These are phyloP conservation scores for Trissonchulus latispiculum DNA, from an alignment of 2,888 invertebrate genomes.

Conservation along the genomic window DNA sequence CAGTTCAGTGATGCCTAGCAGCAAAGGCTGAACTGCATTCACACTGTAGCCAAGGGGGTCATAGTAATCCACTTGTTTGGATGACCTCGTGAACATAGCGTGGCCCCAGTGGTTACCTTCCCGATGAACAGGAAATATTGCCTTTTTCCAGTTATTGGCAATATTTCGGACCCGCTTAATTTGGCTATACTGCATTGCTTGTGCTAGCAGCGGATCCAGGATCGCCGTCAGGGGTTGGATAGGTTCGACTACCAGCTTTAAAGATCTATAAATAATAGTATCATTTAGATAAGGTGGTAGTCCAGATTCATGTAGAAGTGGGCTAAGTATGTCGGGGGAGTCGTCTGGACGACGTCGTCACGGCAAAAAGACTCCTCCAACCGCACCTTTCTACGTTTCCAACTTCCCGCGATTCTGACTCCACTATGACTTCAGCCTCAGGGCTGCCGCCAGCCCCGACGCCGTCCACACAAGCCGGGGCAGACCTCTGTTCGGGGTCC, in stretches of 20 bases:
- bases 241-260: background rate
- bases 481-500: background rate
- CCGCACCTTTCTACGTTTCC: background rate
- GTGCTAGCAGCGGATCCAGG: background rate
- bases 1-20: too few species aligned
- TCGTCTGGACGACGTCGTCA: background rate
- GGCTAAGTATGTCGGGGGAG: background rate
- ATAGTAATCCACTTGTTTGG: background rate
- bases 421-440: background rate
- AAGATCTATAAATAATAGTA: background rate
- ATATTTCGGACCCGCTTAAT: background rate
- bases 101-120: background rate
- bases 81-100: background rate
- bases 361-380: too few species aligned
- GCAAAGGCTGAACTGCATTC: too few species aligned
- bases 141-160: background rate
- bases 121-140: background rate
- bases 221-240: background rate
- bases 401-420: background rate
- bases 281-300: background rate
- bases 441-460: background rate
- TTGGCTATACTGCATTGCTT: background rate
- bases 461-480: too few species aligned
- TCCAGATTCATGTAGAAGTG: background rate
- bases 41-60: background rate